These are phyloP conservation scores for Rhorus exstirpatorius DNA, from an alignment of 2,888 invertebrate species.

Conservation along the genomic window DNA sequence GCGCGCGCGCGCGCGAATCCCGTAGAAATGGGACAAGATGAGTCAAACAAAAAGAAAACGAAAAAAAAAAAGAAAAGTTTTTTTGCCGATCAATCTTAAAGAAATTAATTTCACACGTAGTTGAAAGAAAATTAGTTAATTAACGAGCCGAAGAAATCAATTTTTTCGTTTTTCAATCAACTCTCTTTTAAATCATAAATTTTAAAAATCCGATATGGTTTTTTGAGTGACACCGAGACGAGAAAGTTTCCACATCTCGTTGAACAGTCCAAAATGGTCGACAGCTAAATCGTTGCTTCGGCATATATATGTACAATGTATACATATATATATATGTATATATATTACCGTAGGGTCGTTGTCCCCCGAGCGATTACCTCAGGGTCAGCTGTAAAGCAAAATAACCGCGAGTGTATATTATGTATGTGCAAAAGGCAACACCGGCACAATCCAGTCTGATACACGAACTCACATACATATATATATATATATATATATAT, in stretches of 20 bases:
- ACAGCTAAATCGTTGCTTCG: neutral
- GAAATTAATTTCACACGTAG: no score
- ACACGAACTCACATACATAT: neutral
- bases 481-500: conserved; percentile 10
- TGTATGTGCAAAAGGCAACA: neutral
- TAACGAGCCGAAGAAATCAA: no score
- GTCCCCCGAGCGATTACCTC: conserved; percentile 61
- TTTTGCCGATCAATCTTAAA: no score
- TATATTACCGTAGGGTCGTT: conserved; percentile 61
- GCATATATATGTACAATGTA: conserved; percentile 20
- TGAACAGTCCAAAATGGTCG: neutral
- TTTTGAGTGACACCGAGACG: neutral
- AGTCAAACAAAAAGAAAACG: no score
- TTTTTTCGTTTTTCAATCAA: no score
- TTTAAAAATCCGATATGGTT: no score
- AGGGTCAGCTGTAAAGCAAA: conserved; percentile 61
- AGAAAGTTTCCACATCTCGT: neutral
- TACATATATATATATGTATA: no score
- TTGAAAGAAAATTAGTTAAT: no score
- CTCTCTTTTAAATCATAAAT: no score
- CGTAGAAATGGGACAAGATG: conserved; percentile 6
- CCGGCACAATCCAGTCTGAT: conserved; percentile 30
- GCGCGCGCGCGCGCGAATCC: no score
- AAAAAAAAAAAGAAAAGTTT: no score
- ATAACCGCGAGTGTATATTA: conserved; percentile 24